Evolutionary conservation across 2,888 invertebrate genomes (phyloP).

Genomic region (Nomada ruficornis): DNA sequence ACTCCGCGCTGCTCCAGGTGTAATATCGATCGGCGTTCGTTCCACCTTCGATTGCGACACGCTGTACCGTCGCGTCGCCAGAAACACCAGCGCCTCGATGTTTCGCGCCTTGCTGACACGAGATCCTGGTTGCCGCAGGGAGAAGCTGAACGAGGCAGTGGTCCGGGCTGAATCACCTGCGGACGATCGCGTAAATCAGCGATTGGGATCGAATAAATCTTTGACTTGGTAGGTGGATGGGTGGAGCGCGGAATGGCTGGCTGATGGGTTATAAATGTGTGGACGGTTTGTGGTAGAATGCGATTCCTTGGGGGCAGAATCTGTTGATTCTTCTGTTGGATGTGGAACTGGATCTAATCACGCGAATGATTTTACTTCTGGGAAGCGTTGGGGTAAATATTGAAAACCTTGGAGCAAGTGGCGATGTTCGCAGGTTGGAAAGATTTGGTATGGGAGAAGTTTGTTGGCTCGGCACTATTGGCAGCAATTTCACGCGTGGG

Average conservation of each 20-base stretch:
- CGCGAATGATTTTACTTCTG: not conserved
- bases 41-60: constrained; percentile 56
- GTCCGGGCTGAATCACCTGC: not conserved
- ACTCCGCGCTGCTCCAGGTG: constrained; percentile 55
- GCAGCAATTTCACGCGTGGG: no score
- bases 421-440: no score
- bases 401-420: no score
- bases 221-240: not conserved
- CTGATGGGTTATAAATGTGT: constrained; percentile 13
- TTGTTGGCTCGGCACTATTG: no score
- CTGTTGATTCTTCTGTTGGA: not conserved
- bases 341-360: not conserved
- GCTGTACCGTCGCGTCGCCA: constrained; percentile 2
- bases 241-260: not conserved
- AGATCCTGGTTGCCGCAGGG: not conserved
- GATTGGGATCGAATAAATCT: constrained; percentile 13
- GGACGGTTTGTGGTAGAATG: not conserved
- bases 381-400: no score
- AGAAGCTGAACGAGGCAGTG: not conserved
- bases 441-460: no score
- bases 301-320: constrained; percentile 3
- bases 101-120: not conserved
- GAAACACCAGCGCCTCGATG: not conserved
- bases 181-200: constrained; percentile 16
- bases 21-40: constrained; percentile 57